Evolutionary conservation across 2,797 vertebrate species (phyloP), one percentile per base, ranked within the genome.

Genomic region (Amblyopsis hoosieri): DNA sequence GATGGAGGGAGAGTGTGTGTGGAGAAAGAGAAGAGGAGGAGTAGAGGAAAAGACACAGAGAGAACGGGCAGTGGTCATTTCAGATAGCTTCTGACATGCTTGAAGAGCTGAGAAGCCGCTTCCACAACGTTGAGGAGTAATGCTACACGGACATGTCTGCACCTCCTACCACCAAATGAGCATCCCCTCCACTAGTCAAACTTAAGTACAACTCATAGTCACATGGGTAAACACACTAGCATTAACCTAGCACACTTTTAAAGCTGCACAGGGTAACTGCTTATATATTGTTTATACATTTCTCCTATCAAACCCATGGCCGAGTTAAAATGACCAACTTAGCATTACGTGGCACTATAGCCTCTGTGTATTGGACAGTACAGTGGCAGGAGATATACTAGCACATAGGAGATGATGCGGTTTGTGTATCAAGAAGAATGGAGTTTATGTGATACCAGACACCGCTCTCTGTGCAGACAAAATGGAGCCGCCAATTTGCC

Each of bases 1-100:
- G 86, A 94, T 82, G 91, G 69, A 93, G 87, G 74, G 78, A 60
- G 63, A 12, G 75, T 67, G 75, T 54, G 74, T 4, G 33, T 17
- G 12, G 55, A 45, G 62, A 57, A 33, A 63, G 29, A 55, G 52
- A 19, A 51, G 29, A 37, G 31, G 57, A 12, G 52, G 48, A 52
- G 3, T 37, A 63, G 50, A 51, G 6, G 58, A 50, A 58, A 42
- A 77, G 14, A 72, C 29, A 74, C 71, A 80, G 55, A 77, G 62
- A 77, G 74, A 70, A 85, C 73, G 83, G 74, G 74, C 57, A 70
- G 79, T 80, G 78, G 80, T 83, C 78, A 79, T 79, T 83, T 79
- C 69, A 89, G 83, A 85, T 82, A 69, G 82, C 60, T 75, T 80
- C 82, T 80, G 63, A 88, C 74, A 87, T 76, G 78, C 79, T 78